Evolutionary conservation across 2,113 vertebrate species (phyloP).

Genomic region (Sterrhoptilus dennistouni): DNA sequence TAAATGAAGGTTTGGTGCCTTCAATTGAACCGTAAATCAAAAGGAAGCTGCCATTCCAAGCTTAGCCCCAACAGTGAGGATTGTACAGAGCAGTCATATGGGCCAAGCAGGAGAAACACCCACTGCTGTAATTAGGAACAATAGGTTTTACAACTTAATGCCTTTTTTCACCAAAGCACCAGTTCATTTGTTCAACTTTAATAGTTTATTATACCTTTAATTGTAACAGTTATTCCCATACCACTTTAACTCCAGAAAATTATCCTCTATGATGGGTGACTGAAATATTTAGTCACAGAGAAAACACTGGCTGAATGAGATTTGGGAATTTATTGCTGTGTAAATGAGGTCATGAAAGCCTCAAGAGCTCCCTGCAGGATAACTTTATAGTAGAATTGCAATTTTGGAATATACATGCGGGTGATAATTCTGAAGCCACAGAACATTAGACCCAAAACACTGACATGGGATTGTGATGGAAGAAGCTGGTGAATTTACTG

Average conservation of each 20-base stretch:
- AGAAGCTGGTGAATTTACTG: neutral
- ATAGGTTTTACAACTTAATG: neutral
- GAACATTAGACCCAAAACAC: constrained; percentile 11
- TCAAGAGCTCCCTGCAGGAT: constrained; percentile 6
- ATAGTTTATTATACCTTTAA: constrained; percentile 22
- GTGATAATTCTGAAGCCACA: neutral
- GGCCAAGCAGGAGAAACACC: neutral
- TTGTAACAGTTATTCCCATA: neutral
- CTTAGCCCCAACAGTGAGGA: neutral
- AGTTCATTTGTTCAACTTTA: constrained; percentile 11
- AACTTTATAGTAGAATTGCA: neutral
- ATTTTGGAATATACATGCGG: neutral
- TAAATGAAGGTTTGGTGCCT: neutral
- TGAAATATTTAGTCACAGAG: constrained; percentile 11
- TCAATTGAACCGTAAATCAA: neutral
- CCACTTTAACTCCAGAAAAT: neutral
- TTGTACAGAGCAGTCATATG: neutral
- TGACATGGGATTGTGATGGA: neutral
- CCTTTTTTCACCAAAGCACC: neutral
- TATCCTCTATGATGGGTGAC: neutral
- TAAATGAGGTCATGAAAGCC: constrained; percentile 29
- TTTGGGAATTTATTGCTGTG: neutral
- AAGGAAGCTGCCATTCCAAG: neutral
- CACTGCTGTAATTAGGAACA: neutral
- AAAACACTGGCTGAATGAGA: constrained; percentile 9